Percentiles rank a stretch among this genome's conserved stretches.
These are phyloP conservation scores for Ctena decussata DNA, from an alignment of 2,888 invertebrate genomes.

Conservation along the genomic window DNA sequence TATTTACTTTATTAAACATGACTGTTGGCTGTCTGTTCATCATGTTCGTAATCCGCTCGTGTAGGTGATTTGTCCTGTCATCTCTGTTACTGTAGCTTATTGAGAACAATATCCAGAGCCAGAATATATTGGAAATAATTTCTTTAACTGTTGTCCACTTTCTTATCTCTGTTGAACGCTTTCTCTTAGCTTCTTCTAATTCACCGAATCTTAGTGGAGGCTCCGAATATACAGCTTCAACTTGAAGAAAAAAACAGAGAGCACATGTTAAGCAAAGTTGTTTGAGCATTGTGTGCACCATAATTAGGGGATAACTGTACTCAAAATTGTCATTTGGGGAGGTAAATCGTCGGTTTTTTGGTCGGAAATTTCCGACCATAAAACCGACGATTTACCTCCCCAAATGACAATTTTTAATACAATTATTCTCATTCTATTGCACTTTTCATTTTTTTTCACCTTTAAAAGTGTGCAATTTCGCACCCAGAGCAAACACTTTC, in stretches of 20 bases:
- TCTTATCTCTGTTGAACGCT: slow-evolving; percentile 43
- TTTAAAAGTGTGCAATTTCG: too few relatives aligned
- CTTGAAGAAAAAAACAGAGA: not conserved
- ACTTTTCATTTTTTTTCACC: too few relatives aligned
- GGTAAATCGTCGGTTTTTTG: too few relatives aligned
- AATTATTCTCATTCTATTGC: too few relatives aligned
- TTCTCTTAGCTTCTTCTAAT: slow-evolving; percentile 33
- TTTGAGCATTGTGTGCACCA: too few relatives aligned
- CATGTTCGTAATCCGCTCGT: slow-evolving; percentile 46
- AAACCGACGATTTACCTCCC: too few relatives aligned
- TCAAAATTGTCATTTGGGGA: too few relatives aligned
- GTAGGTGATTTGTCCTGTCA: slow-evolving; percentile 55
- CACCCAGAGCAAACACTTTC: too few relatives aligned
- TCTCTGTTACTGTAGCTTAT: slow-evolving; percentile 72
- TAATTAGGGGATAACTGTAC: too few relatives aligned
- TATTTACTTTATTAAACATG: not conserved
- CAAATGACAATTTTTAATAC: too few relatives aligned
- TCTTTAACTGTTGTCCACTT: slow-evolving; percentile 42
- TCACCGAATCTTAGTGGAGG: not conserved
- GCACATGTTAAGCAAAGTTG: too few relatives aligned
- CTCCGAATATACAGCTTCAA: not conserved
- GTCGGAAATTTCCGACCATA: too few relatives aligned
- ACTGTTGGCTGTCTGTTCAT: not conserved
- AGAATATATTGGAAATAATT: slow-evolving; percentile 49
- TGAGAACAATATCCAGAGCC: slow-evolving; percentile 68